Conservation (phyloP, 2,113 vertebrate genomes). For the Mirza zaza region DNA sequence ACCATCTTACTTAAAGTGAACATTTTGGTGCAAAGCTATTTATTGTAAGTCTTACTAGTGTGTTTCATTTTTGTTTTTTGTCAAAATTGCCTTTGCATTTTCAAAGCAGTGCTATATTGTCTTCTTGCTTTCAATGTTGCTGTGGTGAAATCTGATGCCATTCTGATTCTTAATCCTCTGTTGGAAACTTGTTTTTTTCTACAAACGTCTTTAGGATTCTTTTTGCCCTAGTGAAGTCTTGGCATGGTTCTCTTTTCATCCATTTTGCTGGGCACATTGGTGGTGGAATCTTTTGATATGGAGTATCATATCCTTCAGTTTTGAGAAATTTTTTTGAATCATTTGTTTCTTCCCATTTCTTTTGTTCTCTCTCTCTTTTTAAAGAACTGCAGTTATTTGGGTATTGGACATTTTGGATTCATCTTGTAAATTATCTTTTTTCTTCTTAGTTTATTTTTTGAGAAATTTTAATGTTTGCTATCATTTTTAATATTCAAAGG, state of each 20-base stretch:
- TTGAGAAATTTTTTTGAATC: background rate
- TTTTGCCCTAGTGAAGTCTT: background rate
- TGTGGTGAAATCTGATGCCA: conserved; percentile 15
- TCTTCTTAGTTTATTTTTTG: background rate
- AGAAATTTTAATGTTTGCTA: background rate
- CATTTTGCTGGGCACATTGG: background rate
- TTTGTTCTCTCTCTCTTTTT: background rate
- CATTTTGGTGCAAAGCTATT: background rate
- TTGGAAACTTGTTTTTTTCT: background rate
- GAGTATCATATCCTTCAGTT: background rate
- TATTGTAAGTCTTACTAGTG: background rate
- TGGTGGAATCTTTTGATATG: background rate
- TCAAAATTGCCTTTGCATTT: conserved; percentile 9
- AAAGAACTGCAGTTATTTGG: background rate
- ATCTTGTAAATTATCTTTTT: background rate
- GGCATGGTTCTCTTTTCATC: conserved; percentile 1
- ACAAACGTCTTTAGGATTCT: background rate
- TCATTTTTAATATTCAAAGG: conserved; percentile 4
- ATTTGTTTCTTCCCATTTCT: background rate
- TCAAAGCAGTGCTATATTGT: background rate
- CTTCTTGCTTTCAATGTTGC: background rate
- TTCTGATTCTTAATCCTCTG: conserved; percentile 44
- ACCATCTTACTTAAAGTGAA: background rate
- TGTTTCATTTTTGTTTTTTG: background rate
- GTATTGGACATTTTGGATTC: background rate